Conservation (phyloP, 2,888 invertebrate genomes). For the Serrognathus titanus region DNA sequence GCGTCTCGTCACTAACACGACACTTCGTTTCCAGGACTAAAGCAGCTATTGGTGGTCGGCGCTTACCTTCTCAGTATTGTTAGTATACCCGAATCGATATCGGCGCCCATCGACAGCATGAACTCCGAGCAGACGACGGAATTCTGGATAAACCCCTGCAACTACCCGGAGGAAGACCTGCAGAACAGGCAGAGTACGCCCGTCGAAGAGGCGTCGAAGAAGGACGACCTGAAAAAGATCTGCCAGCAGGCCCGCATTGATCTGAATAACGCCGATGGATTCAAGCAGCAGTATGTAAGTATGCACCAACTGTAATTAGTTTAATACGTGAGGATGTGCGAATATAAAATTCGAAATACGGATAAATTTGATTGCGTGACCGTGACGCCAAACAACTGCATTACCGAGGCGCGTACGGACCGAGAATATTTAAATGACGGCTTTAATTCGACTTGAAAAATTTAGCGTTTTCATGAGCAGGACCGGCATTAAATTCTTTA, state of each 20-base stretch:
- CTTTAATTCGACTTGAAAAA: too few species aligned
- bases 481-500: too few species aligned
- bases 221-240: constrained; percentile 41
- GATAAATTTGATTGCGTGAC: too few species aligned
- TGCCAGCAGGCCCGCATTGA: constrained; percentile 49
- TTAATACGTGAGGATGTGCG: not conserved
- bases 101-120: constrained; percentile 37
- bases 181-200: not conserved
- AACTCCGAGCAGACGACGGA: constrained; percentile 7
- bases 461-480: too few species aligned
- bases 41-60: constrained; percentile 46
- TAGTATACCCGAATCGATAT: constrained; percentile 39
- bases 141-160: constrained; percentile 54
- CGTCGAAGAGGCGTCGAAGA: constrained; percentile 3
- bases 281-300: constrained; percentile 53
- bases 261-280: constrained; percentile 45
- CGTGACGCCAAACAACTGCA: too few species aligned
- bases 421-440: too few species aligned
- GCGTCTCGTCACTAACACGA: too few species aligned
- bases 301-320: not conserved
- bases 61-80: constrained; percentile 45
- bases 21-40: constrained; percentile 42
- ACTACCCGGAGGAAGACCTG: constrained; percentile 20
- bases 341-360: too few species aligned
- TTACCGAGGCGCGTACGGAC: too few species aligned